phyloP scores from a whole-genome alignment of 23 tunicate species.

The Ascidia mentula region DNA sequence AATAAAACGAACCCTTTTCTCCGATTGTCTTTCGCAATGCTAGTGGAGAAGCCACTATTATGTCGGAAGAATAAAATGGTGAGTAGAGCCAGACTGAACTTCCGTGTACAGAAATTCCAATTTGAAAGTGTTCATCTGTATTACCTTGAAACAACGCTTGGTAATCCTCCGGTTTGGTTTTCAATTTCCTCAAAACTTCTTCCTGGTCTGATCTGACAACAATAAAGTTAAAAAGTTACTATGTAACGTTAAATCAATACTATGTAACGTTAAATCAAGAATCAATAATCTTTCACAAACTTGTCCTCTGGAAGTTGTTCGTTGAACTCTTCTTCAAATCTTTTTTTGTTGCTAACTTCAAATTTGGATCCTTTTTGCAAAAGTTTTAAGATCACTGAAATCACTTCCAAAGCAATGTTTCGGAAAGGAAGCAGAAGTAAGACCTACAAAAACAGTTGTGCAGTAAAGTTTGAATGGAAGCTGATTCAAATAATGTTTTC shows the following conservation, averaged over 20 bases:
- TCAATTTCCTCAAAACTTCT: background rate
- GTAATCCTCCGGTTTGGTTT: constrained; percentile 73
- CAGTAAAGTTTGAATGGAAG: background rate
- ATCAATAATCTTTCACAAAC: background rate
- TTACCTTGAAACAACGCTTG: constrained; percentile 68
- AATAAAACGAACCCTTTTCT: constrained; percentile 16
- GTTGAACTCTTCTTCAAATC: constrained; percentile 71
- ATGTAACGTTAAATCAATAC: background rate
- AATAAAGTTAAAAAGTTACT: background rate
- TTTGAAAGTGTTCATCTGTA: constrained; percentile 84
- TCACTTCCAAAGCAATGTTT: constrained; percentile 39
- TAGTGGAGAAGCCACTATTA: constrained; percentile 88
- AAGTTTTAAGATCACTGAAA: constrained; percentile 44
- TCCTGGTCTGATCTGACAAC: background rate
- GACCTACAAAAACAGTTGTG: background rate
- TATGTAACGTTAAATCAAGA: no score
- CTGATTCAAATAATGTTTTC: background rate
- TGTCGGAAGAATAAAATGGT: constrained; percentile 87
- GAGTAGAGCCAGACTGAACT: constrained; percentile 58
- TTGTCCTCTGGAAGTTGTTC: constrained; percentile 19
- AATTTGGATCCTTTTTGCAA: constrained; percentile 47
- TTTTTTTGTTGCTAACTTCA: constrained; percentile 59
- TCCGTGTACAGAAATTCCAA: constrained; percentile 53
- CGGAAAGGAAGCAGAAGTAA: constrained; percentile 74
- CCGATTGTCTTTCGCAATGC: constrained; percentile 89